Base-by-base conservation (phyloP, 2,113 vertebrate species). In the Heliornis fulica region DNA sequence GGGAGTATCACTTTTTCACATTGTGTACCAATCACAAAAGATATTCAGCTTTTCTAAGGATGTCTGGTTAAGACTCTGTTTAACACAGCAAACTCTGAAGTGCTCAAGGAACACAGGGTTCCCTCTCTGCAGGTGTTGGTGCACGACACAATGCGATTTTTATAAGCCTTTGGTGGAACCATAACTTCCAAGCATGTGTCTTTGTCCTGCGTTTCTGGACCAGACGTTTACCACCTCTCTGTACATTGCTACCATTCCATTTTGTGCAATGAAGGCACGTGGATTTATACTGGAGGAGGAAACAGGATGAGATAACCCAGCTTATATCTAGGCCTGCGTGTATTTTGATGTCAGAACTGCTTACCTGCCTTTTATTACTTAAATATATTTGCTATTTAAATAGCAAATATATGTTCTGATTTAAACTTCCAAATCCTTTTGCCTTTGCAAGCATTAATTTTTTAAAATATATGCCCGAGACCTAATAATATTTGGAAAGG, bases 91-190 rank as follows among this genome's bases (percentile, higher is more conserved):
- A 95, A 77, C 90, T 95, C 61, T 32, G 96, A 96, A 97, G 97
- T 96, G 97, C 96, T 97, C 69, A 70, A 14, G 56, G 93, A 97
- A 94, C 79, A 60, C 92, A 96, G 96, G 97, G 96, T 95, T 97
- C 97, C 84, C 92, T 96, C 88, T 86, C 83, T 81, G 50, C 80
- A 91, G 86, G 69, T 25, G 83, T 97, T 96, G 95, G 95, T 96
- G 93, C 94, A 76, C 57, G 94, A 87, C 85, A 96, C 29, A 90
- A 77, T 83, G 76, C 86, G 89, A 88, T 87, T 90, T n/a, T 86
- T 48, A 60, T 59, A 89, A 56, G 74, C 76, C 61, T 83, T 53
- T 78, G 80, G 74, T 29, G 31, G 87, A 94, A 56, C 46, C 45
- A 32, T 57, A 90, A 90, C 34, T 61, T 59, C 76, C 74, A 79